Conservation (phyloP, 2,113 vertebrate genomes). For the Ascaphus truei region DNA sequence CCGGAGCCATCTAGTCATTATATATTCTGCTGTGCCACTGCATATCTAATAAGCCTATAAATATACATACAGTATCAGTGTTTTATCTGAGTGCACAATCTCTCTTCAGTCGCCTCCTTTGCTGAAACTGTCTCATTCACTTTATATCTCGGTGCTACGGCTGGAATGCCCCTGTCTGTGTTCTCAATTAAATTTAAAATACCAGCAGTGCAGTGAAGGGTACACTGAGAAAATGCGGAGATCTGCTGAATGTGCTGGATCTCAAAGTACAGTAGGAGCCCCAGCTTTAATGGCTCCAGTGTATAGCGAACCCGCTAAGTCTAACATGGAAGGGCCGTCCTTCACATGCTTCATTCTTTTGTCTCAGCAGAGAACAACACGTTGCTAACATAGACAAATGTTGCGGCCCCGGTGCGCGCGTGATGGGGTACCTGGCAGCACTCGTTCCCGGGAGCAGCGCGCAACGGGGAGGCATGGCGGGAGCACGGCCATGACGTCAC, state of each 20-base stretch:
- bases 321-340: too few species aligned
- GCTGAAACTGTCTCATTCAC: conserved; percentile 7
- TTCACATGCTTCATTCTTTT: too few species aligned
- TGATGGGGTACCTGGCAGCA: too few species aligned
- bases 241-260: neutral
- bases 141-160: neutral
- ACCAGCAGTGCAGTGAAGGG: neutral
- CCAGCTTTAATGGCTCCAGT: too few species aligned
- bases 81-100: neutral
- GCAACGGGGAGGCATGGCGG: too few species aligned
- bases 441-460: too few species aligned
- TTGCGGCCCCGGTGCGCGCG: too few species aligned
- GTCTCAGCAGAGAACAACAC: too few species aligned
- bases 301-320: too few species aligned
- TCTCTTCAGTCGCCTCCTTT: neutral
- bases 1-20: neutral
- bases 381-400: too few species aligned
- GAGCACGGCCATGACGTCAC: too few species aligned
- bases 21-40: neutral
- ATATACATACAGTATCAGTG: conserved; percentile 24
- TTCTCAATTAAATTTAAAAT: neutral
- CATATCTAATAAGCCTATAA: conserved; percentile 8
- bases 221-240: neutral
- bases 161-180: neutral
- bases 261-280: too few species aligned